Percentiles rank a stretch among this genome's conserved stretches.
Evolutionary conservation across 2,888 invertebrate species (phyloP).

Genomic region (Eulithis testata): DNA sequence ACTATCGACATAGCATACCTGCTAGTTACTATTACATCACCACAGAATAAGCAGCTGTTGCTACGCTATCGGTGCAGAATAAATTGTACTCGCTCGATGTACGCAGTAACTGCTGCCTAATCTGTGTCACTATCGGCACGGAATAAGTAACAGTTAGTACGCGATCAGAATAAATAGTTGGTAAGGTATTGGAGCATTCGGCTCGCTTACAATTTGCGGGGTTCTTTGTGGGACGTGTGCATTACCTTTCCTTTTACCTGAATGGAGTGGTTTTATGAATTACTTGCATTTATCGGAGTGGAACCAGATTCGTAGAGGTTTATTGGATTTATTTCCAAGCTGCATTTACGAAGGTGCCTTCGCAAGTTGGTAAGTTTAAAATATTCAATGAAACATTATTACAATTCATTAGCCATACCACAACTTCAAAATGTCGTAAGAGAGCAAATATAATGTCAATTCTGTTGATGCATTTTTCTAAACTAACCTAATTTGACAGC

Average conservation of each 20-base stretch:
- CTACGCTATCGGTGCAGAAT: slow-evolving; percentile 17
- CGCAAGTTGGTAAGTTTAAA: background rate
- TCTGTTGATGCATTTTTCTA: too few relatives aligned
- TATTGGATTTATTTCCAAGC: background rate
- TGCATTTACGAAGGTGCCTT: background rate
- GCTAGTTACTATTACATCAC: background rate
- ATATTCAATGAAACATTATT: too few relatives aligned
- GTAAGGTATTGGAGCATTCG: slow-evolving; percentile 20
- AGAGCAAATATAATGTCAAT: too few relatives aligned
- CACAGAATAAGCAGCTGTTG: background rate
- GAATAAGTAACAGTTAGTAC: slow-evolving; percentile 6
- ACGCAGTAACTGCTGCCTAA: background rate
- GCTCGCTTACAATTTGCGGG: slow-evolving; percentile 35
- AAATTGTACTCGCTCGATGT: background rate
- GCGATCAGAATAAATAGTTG: slow-evolving; percentile 17
- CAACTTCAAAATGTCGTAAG: too few relatives aligned
- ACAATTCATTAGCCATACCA: too few relatives aligned
- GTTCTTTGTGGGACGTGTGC: slow-evolving; percentile 35
- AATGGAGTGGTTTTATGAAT: slow-evolving; percentile 25
- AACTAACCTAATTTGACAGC: too few relatives aligned
- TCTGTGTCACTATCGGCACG: slow-evolving; percentile 17
- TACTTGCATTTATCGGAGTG: slow-evolving; percentile 5
- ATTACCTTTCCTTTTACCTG: slow-evolving; percentile 26
- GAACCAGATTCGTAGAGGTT: background rate
- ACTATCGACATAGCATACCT: slow-evolving; percentile 25